Percentiles rank a stretch among this genome's conserved stretches.
These are phyloP conservation scores for Rambutsinella grinnellia DNA, from an alignment of 2,888 invertebrate genomes.

Conservation along the genomic window DNA sequence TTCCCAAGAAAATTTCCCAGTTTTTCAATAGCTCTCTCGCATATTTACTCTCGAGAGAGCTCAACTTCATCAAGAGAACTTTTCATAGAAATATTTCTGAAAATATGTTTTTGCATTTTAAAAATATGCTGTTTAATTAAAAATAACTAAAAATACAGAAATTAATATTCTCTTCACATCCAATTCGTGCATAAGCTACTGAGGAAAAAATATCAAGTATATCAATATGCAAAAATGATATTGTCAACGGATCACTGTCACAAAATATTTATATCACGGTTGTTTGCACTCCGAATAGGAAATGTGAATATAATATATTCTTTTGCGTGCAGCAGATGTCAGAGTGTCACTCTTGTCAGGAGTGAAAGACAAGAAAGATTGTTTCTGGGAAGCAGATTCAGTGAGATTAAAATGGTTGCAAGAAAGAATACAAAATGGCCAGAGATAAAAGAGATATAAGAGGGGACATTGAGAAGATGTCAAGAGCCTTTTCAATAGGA, in stretches of 20 bases:
- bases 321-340: constrained; percentile 14
- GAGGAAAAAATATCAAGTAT: too few species aligned
- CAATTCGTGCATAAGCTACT: too few species aligned
- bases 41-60: background rate
- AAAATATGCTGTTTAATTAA: background rate
- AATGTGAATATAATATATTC: background rate
- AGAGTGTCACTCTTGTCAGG: background rate
- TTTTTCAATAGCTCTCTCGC: background rate
- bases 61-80: too few species aligned
- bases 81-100: background rate
- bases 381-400: background rate
- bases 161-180: too few species aligned
- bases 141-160: too few species aligned
- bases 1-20: background rate
- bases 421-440: background rate
- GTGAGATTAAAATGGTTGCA: background rate
- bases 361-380: background rate
- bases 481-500: background rate
- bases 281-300: too few species aligned
- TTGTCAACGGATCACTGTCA: background rate
- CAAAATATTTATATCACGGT: background rate
- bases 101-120: background rate
- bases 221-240: background rate
- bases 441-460: background rate
- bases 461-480: background rate